Conservation (phyloP, 2,113 vertebrate genomes). For the Mirza zaza region DNA sequence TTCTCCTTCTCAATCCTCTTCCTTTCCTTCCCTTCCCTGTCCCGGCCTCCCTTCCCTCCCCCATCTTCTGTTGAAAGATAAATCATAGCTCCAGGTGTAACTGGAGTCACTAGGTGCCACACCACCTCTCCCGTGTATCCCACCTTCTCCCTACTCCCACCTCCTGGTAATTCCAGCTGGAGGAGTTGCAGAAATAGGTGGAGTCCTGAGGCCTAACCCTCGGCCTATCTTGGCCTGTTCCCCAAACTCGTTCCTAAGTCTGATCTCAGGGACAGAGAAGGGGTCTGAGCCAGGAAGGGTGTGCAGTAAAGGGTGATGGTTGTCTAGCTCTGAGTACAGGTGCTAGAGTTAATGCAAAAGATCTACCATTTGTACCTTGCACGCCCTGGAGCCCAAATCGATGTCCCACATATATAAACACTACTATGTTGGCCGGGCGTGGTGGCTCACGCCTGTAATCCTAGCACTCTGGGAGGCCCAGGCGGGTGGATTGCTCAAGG, state of each 20-base stretch:
- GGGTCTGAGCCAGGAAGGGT: no score
- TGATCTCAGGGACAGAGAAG: neutral
- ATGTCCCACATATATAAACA: neutral
- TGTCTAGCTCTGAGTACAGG: neutral
- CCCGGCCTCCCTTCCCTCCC: neutral
- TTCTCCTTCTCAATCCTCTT: neutral
- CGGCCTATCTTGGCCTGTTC: neutral
- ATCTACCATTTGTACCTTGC: neutral
- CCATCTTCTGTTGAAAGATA: neutral
- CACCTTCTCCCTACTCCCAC: neutral
- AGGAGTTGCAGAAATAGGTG: neutral
- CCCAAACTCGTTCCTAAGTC: conserved; percentile 12
- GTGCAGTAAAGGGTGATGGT: neutral
- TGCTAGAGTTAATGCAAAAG: neutral
- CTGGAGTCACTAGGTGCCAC: neutral
- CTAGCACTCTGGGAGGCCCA: no score
- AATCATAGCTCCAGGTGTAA: neutral
- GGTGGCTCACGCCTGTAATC: no score
- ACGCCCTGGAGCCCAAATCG: neutral
- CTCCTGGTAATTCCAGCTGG: neutral
- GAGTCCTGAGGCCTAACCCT: neutral
- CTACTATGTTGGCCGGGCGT: no score
- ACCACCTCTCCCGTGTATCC: neutral
- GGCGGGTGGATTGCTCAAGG: no score
- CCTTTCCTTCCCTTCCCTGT: neutral